Evolutionary conservation across 1,140 invertebrate species (phyloP).

Genomic region (Drosophila ogumai): DNA sequence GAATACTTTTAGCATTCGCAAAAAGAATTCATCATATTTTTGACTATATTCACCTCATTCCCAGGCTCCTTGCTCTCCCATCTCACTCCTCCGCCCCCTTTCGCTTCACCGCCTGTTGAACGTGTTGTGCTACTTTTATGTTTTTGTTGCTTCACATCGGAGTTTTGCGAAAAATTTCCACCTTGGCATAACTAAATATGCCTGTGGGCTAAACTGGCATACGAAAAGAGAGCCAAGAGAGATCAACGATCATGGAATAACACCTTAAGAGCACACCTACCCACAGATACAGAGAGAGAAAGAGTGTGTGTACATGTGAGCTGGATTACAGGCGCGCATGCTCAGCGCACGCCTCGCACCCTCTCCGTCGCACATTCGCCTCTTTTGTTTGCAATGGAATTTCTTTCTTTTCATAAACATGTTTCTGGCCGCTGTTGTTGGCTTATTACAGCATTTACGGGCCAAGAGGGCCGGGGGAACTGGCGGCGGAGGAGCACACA

Average conservation of each 20-base stretch:
- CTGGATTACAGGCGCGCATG: constrained; percentile 69
- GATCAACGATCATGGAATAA: constrained; percentile 2
- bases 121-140: constrained; percentile 63
- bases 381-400: constrained; percentile 82
- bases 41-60: constrained; percentile 8
- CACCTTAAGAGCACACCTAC: constrained; percentile 40
- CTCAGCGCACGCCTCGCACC: constrained; percentile 47
- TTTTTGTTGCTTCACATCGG: constrained; percentile 18
- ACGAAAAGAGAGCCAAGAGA: constrained; percentile 36
- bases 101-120: constrained; percentile 22
- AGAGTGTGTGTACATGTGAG: constrained; percentile 21
- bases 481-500: constrained; percentile 52
- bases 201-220: constrained; percentile 51
- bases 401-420: constrained; percentile 83
- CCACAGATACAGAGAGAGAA: background rate
- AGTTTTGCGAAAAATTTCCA: constrained; percentile 50
- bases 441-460: constrained; percentile 80
- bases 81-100: background rate
- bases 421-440: constrained; percentile 67
- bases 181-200: constrained; percentile 67
- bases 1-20: constrained; percentile 6
- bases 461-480: constrained; percentile 30
- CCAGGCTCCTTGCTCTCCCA: constrained; percentile 7
- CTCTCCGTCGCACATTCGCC: constrained; percentile 40
- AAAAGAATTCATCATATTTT: constrained; percentile 2